A percentile compares a stretch with the other conserved stretches of the same genome.
Evolutionary conservation across 2,797 vertebrate genomes (phyloP).

Genomic region (Lepidocolaptes lacrymiger): DNA sequence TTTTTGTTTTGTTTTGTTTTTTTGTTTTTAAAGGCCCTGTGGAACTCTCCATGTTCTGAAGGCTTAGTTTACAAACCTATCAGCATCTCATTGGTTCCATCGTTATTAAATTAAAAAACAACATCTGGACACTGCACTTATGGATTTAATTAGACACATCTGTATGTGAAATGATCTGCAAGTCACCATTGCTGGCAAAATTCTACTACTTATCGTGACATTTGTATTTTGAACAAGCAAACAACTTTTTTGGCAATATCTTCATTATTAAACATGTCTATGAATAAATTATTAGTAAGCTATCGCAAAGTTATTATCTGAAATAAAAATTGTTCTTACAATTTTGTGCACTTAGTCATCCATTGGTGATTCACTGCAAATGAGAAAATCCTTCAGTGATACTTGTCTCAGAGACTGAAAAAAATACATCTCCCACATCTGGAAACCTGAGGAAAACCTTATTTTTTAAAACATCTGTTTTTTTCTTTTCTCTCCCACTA

Average conservation of each 20-base stretch:
- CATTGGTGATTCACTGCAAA: not conserved
- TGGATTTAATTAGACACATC: constrained; percentile 65
- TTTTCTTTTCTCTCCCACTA: not conserved
- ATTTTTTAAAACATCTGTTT: not conserved
- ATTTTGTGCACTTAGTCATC: constrained; percentile 48
- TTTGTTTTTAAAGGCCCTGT: constrained; percentile 79
- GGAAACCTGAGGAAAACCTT: not conserved
- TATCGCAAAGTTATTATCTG: constrained; percentile 12
- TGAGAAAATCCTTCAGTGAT: constrained; percentile 22
- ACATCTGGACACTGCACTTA: constrained; percentile 65
- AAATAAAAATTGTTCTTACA: constrained; percentile 65
- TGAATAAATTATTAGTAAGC: constrained; percentile 58
- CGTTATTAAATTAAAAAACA: constrained; percentile 74
- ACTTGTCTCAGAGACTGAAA: not conserved
- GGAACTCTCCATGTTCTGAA: constrained; percentile 81
- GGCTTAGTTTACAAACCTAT: constrained; percentile 80
- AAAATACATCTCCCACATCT: not conserved
- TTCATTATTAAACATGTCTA: not conserved
- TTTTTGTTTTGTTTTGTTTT: not conserved
- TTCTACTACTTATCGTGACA: not conserved
- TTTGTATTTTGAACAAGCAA: not conserved
- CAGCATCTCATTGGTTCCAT: constrained; percentile 77
- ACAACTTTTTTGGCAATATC: not conserved
- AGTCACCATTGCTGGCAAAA: constrained; percentile 29
- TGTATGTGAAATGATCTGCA: constrained; percentile 50